Base-by-base conservation (phyloP, 2,113 vertebrate genomes). In the Rattus rattus region DNA sequence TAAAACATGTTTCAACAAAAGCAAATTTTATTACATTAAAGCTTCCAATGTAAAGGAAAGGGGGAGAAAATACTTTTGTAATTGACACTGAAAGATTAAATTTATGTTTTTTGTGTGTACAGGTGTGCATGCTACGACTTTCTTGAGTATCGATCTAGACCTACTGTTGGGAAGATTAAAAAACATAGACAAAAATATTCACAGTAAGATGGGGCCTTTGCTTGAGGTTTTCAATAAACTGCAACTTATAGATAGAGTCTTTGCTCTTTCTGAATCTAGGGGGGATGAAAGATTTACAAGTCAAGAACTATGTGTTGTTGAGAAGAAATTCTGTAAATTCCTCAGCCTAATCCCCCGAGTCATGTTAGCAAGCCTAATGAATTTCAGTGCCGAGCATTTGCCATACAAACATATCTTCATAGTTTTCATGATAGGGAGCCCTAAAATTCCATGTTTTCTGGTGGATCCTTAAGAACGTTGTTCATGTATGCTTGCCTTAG, bases 11-110 rank as follows among this genome's bases (percentile, higher is more conserved):
- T 84, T 84, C n/a, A 84, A 7, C 56, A 17, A 26, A 84, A 63
- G 24, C 54, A 83, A 83, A 24, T 83, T 83, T 61, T 59, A 33
- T 81, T 33, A 12, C 9, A 61, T 12, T 61, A 88, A 43, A 88
- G 72, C 11, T 91, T 93, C 63, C 26, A 93, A 63, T 43, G 54
- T n/a, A 89, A 92, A 96, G 20, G 39, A 90, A 89, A 81, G 67
- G 79, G 90, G 11, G 13, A 93, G n/a, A 7, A 96, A 96, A 90
- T 43, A 3, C 24, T 81, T 94, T 81, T 89, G 49, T 85, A 86
- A 86, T 91, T 94, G 56, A 81, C 54, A 10, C 59, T 88, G 54
- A 84, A 95, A 85, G n/a, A 91, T 7, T n/a, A 70, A 43, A 83
- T 89, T 76, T 72, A 65, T 43, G 14, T 67, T 88, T 92, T 92